A percentile compares a stretch with the other conserved stretches of the same genome.
Evolutionary conservation across 1,140 invertebrate species (phyloP).

Genomic region (Orchestia grillus): DNA sequence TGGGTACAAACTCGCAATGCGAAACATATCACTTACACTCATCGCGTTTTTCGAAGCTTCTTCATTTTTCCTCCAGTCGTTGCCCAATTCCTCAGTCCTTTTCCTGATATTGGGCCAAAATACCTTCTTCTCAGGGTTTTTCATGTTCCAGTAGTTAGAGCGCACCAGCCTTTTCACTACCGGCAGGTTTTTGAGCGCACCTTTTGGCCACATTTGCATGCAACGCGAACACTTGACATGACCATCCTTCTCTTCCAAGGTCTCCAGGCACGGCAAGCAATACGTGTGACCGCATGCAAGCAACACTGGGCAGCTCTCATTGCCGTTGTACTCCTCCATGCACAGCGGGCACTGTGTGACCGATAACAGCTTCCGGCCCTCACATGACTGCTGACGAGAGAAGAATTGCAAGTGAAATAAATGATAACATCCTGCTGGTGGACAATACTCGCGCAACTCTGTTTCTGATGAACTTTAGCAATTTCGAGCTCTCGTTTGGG

Average conservation of each 20-base stretch:
- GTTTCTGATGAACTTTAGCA: too few relatives aligned
- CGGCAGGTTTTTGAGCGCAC: not conserved
- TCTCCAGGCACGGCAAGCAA: not conserved
- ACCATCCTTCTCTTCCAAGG: not conserved
- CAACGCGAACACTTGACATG: not conserved
- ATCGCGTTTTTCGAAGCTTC: not conserved
- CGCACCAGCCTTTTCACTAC: not conserved
- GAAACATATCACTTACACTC: not conserved
- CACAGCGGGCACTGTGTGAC: not conserved
- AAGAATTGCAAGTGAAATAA: not conserved
- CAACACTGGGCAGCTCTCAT: not conserved
- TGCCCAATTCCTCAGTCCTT: not conserved
- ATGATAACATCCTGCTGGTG: too few relatives aligned
- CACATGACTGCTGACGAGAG: not conserved
- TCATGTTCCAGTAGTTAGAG: not conserved
- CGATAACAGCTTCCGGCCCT: not conserved
- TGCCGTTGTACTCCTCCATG: constrained; percentile 12
- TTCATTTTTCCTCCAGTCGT: not conserved
- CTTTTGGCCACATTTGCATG: not conserved
- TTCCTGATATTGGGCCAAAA: not conserved
- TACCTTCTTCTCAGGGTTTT: not conserved
- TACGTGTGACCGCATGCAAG: not conserved
- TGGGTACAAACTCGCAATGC: too few relatives aligned
- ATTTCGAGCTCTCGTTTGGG: too few relatives aligned
- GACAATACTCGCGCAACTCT: too few relatives aligned